Conservation (phyloP, 2,888 invertebrate species). For the Nomada ruficornis region DNA sequence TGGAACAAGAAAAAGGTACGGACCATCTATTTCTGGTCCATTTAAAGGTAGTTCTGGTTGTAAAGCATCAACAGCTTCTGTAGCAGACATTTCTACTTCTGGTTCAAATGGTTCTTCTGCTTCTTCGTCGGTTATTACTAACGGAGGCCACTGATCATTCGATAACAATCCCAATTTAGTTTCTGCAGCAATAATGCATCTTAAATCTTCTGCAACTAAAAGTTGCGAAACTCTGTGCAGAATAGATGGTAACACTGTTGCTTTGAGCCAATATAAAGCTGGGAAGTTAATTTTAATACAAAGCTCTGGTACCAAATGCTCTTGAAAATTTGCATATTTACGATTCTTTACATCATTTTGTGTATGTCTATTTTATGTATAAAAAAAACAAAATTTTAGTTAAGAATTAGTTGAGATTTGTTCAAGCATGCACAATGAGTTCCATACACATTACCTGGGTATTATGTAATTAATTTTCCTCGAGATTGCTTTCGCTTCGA, state of each 20-base stretch:
- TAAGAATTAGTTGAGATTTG: not conserved
- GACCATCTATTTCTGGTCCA: constrained; percentile 74
- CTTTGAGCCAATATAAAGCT: constrained; percentile 93
- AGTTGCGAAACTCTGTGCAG: constrained; percentile 91
- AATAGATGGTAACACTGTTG: constrained; percentile 92
- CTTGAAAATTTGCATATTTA: constrained; percentile 85
- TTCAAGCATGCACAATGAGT: not conserved
- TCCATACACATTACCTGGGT: constrained; percentile 82
- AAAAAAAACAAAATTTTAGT: constrained; percentile 49
- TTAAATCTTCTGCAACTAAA: constrained; percentile 90
- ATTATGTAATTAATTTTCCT: constrained; percentile 87
- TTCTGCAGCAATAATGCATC: constrained; percentile 85
- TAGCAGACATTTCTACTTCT: constrained; percentile 47
- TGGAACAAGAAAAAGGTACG: constrained; percentile 12
- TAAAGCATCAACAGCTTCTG: constrained; percentile 57
- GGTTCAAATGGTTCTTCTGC: constrained; percentile 54
- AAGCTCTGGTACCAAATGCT: constrained; percentile 94
- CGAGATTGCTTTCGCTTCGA: constrained; percentile 91
- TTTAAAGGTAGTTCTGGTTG: constrained; percentile 46
- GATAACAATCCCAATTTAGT: constrained; percentile 83
- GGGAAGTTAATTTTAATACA: constrained; percentile 91
- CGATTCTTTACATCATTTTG: constrained; percentile 79
- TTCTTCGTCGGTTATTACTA: constrained; percentile 67
- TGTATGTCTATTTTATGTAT: constrained; percentile 79
- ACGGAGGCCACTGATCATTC: constrained; percentile 78